Evolutionary conservation across 2,888 invertebrate species (phyloP).

Genomic region (Cryptus viduatorius): DNA sequence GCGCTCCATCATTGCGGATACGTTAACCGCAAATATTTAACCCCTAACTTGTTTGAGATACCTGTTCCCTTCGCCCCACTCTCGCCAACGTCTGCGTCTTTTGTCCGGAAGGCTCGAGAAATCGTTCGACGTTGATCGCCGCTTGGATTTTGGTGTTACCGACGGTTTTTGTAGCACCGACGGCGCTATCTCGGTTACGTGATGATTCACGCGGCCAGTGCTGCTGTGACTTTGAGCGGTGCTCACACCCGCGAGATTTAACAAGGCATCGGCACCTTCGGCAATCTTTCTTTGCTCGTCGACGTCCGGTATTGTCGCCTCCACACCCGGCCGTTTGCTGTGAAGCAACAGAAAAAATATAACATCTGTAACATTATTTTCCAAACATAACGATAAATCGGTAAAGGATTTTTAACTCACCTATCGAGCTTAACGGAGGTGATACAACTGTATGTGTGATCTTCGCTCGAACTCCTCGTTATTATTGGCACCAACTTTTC

Average conservation of each 20-base stretch:
- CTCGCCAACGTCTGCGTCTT: slow-evolving; percentile 82
- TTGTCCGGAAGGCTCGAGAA: slow-evolving; percentile 78
- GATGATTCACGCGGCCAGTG: slow-evolving; percentile 62
- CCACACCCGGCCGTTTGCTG: slow-evolving; percentile 76
- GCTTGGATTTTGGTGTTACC: slow-evolving; percentile 74
- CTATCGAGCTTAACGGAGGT: slow-evolving; percentile 82
- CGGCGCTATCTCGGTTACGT: slow-evolving; percentile 60
- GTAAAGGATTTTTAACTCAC: slow-evolving; percentile 69
- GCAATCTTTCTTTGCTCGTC: slow-evolving; percentile 91
- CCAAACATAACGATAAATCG: background rate
- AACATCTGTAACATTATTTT: background rate
- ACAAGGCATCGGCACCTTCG: slow-evolving; percentile 92
- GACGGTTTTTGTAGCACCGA: slow-evolving; percentile 50
- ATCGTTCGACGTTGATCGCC: slow-evolving; percentile 78
- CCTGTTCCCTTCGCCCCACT: slow-evolving; percentile 83
- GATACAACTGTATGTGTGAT: slow-evolving; percentile 94
- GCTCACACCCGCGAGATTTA: slow-evolving; percentile 90
- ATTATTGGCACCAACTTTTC: slow-evolving; percentile 88
- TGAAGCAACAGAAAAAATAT: background rate
- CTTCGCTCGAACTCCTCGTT: slow-evolving; percentile 95
- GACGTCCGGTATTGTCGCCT: slow-evolving; percentile 85
- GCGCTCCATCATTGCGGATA: background rate
- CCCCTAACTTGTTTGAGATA: slow-evolving; percentile 83
- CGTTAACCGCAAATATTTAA: slow-evolving; percentile 70
- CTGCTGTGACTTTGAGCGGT: slow-evolving; percentile 79